Base-by-base conservation (phyloP, 1,140 invertebrate genomes). In the Gryllus bimaculatus region DNA sequence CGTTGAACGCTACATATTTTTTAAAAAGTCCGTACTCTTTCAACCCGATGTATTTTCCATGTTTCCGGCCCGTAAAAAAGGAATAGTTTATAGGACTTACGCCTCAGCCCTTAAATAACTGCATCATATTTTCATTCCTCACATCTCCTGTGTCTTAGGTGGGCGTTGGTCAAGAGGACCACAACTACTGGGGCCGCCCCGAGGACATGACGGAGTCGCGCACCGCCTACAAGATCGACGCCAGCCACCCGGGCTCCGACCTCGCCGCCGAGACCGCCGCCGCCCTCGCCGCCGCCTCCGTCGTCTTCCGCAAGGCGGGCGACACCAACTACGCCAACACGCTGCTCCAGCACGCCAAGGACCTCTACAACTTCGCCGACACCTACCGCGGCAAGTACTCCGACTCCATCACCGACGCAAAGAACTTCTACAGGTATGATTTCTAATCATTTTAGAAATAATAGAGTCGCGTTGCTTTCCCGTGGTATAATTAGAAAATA, bases 181-280 rank as follows among this genome's bases (percentile, higher is more conserved):
- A 90, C 80, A 83, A 83, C 5, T 90, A 85, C 81, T 91, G 90
- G 90, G 89, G 89, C 10, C 85, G 90, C 75, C 89, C 89, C 8
- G 90, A 92, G 84, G 90, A 91, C 48, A 86, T 91, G 84, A 90
- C 89, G 54, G 89, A 87, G 83, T 83, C 84, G 0, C 85, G 91
- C 73, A 90, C 90, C 0, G 86, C 90, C 3, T 91, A 86, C 81
- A 91, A 91, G 83, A 89, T 78, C 21, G 75, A 75, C 75, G 39
- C 18, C 21, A 13, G 21, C 8, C 75, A 75, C 13, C 75, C 75
- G 7, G 90, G 91, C 74, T 90, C 90, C 20, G 91, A 92, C 83
- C 82, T 92, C 10, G 90, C 90, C 3, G 90, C 87, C 4, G 90
- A 92, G 83, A 90, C 89, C 5, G 88, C 90, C 6, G 89, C 90